Evolutionary conservation across 2,113 vertebrate genomes (phyloP).

Genomic region (Zosterops borbonicus): DNA sequence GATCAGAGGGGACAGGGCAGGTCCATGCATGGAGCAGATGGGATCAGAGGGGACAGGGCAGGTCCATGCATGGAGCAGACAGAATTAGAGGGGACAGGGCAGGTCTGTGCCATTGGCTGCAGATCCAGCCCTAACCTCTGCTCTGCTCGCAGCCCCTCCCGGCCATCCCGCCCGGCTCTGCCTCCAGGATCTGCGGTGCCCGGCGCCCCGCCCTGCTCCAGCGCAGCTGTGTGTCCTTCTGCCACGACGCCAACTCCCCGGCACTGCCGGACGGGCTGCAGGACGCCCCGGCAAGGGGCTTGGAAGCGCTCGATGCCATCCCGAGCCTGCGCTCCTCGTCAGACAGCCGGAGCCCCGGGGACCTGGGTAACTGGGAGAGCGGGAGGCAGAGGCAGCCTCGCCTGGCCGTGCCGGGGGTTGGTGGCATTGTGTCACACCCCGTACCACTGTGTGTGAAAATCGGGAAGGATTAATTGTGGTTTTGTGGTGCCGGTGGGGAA

Average conservation of each 20-base stretch:
- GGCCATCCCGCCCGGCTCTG: constrained; percentile 12
- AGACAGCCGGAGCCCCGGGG: constrained; percentile 81
- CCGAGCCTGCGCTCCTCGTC: constrained; percentile 69
- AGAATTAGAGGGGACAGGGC: not conserved
- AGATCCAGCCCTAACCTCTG: not conserved
- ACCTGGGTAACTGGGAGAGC: constrained; percentile 72
- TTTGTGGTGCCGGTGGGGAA: not conserved
- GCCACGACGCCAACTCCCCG: constrained; percentile 10
- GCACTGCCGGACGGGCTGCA: not conserved
- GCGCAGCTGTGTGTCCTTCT: constrained; percentile 57
- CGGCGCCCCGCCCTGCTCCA: constrained; percentile 73
- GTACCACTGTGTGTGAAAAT: not conserved
- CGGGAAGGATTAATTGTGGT: not conserved
- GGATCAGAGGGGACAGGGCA: not conserved
- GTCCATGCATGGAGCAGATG: not conserved
- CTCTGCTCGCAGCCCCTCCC: constrained; percentile 9
- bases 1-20: not conserved
- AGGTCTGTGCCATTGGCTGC: not conserved
- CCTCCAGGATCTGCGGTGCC: constrained; percentile 65
- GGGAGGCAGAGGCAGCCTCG: accelerated
- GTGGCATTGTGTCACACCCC: accelerated
- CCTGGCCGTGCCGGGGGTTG: accelerated
- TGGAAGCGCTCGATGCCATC: not conserved
- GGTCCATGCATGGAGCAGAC: accelerated
- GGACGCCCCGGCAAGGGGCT: not conserved